A percentile compares a stretch with the other conserved stretches of the same genome.
These are phyloP conservation scores for Benitochromis conjunctus DNA, from an alignment of 2,113 vertebrate genomes.

Conservation along the genomic window DNA sequence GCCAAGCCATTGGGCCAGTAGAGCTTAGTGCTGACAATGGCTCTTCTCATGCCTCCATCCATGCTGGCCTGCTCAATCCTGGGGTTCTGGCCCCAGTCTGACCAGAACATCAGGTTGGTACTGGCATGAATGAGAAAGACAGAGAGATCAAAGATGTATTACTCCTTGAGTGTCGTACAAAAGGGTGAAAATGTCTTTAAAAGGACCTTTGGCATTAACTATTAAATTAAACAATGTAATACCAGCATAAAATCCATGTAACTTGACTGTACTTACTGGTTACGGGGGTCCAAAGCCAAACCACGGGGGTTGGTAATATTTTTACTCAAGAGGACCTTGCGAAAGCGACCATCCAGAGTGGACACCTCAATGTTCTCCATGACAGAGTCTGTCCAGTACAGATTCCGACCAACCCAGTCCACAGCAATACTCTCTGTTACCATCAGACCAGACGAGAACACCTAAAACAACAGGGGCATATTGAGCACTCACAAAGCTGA, in stretches of 20 bases:
- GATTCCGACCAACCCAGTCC: conserved; percentile 73
- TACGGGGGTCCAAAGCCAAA: conserved; percentile 70
- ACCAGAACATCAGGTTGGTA: conserved; percentile 74
- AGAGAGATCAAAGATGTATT: background rate
- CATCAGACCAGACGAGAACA: conserved; percentile 67
- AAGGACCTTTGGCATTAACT: background rate
- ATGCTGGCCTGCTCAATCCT: conserved; percentile 69
- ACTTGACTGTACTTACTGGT: conserved; percentile 43
- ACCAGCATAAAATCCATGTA: background rate
- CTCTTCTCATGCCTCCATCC: conserved; percentile 62
- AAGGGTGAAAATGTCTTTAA: background rate
- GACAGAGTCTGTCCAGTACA: conserved; percentile 73
- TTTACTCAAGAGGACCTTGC: conserved; percentile 65
- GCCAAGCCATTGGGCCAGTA: conserved; percentile 75
- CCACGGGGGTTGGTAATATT: conserved; percentile 73
- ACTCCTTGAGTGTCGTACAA: background rate
- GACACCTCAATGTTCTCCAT: conserved; percentile 75
- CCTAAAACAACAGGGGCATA: conserved; percentile 28
- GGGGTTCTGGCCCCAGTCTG: conserved; percentile 76
- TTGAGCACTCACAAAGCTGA: background rate
- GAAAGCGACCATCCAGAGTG: conserved; percentile 69
- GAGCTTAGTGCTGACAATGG: conserved; percentile 68
- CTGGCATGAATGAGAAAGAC: conserved; percentile 13
- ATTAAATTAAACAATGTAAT: background rate
- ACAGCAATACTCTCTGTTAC: conserved; percentile 71